phyloP scores from a whole-genome alignment of 2,113 vertebrate species.

The Petromus typicus region DNA sequence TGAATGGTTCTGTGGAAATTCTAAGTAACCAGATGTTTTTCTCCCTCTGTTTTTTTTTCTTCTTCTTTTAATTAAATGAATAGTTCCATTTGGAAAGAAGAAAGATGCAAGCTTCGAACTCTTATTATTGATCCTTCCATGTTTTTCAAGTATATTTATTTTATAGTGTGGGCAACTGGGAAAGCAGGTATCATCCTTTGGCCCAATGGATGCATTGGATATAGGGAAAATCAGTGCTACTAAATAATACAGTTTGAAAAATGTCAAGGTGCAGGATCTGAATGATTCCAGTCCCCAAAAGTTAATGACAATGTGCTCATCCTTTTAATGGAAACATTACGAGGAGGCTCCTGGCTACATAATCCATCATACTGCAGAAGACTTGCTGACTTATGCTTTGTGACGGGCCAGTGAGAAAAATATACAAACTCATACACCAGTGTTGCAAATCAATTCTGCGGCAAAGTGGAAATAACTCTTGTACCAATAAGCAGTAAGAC shows the following conservation, averaged over 20 bases:
- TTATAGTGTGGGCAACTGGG: background rate
- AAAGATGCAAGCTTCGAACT: background rate
- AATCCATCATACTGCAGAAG: slow-evolving; percentile 83
- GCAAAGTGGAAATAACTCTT: slow-evolving; percentile 91
- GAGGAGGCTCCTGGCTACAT: slow-evolving; percentile 72
- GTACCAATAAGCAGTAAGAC: slow-evolving; percentile 87
- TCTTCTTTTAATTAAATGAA: slow-evolving; percentile 38
- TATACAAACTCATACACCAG: slow-evolving; percentile 92
- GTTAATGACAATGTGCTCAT: slow-evolving; percentile 85
- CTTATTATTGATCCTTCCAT: background rate
- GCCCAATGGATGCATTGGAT: background rate
- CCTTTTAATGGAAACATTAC: slow-evolving; percentile 82
- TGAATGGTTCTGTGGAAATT: background rate
- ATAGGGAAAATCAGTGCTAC: slow-evolving; percentile 28
- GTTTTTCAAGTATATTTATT: slow-evolving; percentile 22
- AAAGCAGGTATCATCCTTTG: background rate
- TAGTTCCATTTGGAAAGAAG: slow-evolving; percentile 43
- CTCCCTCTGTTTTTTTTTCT: background rate
- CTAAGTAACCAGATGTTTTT: background rate
- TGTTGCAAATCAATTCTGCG: slow-evolving; percentile 93
- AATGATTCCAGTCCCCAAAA: slow-evolving; percentile 77
- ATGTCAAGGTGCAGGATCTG: slow-evolving; percentile 76
- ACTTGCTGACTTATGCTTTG: slow-evolving; percentile 84
- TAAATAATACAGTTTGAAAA: slow-evolving; percentile 78
- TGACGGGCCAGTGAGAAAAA: slow-evolving; percentile 91